phyloP scores from a whole-genome alignment of 1,140 invertebrate genomes.

The Stegodyphus mimosarum region DNA sequence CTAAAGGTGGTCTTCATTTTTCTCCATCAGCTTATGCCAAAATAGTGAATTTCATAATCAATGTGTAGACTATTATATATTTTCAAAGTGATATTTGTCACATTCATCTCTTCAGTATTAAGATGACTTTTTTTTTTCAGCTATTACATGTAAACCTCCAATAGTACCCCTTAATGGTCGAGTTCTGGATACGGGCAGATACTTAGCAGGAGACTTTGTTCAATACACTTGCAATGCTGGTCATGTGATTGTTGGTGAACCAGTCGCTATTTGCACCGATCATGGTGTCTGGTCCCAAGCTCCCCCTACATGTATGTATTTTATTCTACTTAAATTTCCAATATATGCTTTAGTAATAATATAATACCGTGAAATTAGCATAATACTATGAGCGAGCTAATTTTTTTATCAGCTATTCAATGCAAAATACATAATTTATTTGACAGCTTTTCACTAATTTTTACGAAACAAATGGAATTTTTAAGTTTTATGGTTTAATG shows the following conservation, averaged over 20 bases:
- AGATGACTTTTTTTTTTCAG: slow-evolving; percentile 69
- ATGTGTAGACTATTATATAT: too few relatives aligned
- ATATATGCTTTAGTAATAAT: not conserved
- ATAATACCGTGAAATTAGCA: too few relatives aligned
- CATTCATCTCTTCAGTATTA: too few relatives aligned
- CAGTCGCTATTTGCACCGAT: slow-evolving; percentile 83
- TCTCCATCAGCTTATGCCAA: too few relatives aligned
- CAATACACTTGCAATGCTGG: slow-evolving; percentile 80
- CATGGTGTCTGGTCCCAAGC: slow-evolving; percentile 87
- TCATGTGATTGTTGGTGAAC: slow-evolving; percentile 80
- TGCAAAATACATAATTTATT: too few relatives aligned
- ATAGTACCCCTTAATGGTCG: slow-evolving; percentile 78
- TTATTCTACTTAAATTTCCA: slow-evolving; percentile 42
- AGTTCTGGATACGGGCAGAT: slow-evolving; percentile 72
- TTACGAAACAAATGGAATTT: too few relatives aligned
- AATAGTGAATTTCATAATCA: too few relatives aligned
- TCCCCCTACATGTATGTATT: slow-evolving; percentile 79
- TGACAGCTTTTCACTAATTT: not conserved
- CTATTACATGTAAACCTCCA: slow-evolving; percentile 82
- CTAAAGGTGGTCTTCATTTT: too few relatives aligned
- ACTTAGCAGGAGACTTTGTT: slow-evolving; percentile 75
- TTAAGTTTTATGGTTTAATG: too few relatives aligned
- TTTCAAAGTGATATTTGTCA: too few relatives aligned
- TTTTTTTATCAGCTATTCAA: too few relatives aligned
- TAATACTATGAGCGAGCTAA: too few relatives aligned